phyloP scores from a whole-genome alignment of 2,113 vertebrate species.

The Aphelocoma coerulescens region DNA sequence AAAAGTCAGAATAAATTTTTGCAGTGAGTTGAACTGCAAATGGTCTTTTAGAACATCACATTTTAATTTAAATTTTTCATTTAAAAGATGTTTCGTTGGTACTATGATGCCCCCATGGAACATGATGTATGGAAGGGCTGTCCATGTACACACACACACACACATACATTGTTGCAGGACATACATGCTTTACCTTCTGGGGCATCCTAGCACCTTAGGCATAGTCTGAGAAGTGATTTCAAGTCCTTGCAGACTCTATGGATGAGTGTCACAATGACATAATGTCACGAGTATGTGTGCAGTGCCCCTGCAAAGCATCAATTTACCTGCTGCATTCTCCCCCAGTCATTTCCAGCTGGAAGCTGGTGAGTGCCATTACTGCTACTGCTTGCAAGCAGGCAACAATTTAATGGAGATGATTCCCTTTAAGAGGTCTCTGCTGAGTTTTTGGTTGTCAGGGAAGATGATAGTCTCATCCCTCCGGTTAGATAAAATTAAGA shows the following conservation, averaged over 20 bases:
- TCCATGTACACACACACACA: accelerated
- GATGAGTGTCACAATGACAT: neutral
- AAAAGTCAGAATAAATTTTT: neutral
- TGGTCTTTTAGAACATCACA: neutral
- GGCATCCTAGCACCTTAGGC: neutral
- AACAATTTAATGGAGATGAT: conserved; percentile 68
- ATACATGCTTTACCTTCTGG: neutral
- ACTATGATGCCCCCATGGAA: neutral
- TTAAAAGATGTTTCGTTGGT: neutral
- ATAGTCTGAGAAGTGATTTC: neutral
- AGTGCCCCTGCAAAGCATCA: neutral
- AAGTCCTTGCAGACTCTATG: neutral
- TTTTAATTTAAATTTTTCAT: neutral
- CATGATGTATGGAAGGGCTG: neutral
- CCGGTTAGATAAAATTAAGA: conserved; percentile 64
- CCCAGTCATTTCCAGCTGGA: conserved; percentile 37
- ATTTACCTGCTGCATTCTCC: conserved; percentile 30
- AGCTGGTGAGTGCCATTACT: conserved; percentile 50
- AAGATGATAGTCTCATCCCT: conserved; percentile 64
- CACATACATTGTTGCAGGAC: neutral
- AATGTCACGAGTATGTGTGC: neutral
- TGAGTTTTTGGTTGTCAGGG: conserved; percentile 67
- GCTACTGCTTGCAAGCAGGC: conserved; percentile 39
- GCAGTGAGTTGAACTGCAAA: neutral
- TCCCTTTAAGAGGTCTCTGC: conserved; percentile 65